Evolutionary conservation across 2,888 invertebrate genomes (phyloP).

Genomic region (Cosmia trapezina): DNA sequence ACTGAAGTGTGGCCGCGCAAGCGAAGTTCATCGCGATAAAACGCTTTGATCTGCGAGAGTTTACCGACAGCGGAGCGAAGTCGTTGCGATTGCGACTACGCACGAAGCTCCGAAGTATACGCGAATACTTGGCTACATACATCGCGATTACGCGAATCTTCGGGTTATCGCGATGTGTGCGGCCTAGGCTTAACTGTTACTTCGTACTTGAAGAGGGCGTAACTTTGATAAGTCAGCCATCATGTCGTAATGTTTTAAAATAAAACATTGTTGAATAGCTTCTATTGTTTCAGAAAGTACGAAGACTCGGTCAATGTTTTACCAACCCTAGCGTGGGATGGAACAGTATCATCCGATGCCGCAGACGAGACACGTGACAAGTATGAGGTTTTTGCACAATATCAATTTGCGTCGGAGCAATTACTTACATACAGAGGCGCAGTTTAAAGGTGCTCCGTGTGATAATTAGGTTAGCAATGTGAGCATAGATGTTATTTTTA

Average conservation of each 20-base stretch:
- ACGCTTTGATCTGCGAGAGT: too few relatives aligned
- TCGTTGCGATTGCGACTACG: too few relatives aligned
- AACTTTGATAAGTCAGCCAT: constrained; percentile 19
- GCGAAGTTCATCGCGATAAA: too few relatives aligned
- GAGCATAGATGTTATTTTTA: constrained; percentile 9
- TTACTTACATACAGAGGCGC: constrained; percentile 32
- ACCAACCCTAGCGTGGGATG: constrained; percentile 43
- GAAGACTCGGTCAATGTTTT: neutral
- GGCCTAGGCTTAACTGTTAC: too few relatives aligned
- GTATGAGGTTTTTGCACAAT: constrained; percentile 57
- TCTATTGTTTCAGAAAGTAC: constrained; percentile 1
- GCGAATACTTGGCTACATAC: too few relatives aligned
- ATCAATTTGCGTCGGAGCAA: constrained; percentile 51
- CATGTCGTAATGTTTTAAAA: constrained; percentile 11
- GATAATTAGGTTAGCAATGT: constrained; percentile 30
- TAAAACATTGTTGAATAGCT: neutral
- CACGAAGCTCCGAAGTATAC: too few relatives aligned
- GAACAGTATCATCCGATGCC: constrained; percentile 21
- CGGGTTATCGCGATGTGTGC: too few relatives aligned
- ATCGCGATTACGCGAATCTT: too few relatives aligned
- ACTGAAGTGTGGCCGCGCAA: too few relatives aligned
- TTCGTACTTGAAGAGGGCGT: constrained; percentile 12
- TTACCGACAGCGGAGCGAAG: too few relatives aligned
- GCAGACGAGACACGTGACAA: constrained; percentile 31
- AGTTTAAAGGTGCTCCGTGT: constrained; percentile 39